Base-by-base conservation (phyloP, 2,113 vertebrate species). In the Sceloporus undulatus region DNA sequence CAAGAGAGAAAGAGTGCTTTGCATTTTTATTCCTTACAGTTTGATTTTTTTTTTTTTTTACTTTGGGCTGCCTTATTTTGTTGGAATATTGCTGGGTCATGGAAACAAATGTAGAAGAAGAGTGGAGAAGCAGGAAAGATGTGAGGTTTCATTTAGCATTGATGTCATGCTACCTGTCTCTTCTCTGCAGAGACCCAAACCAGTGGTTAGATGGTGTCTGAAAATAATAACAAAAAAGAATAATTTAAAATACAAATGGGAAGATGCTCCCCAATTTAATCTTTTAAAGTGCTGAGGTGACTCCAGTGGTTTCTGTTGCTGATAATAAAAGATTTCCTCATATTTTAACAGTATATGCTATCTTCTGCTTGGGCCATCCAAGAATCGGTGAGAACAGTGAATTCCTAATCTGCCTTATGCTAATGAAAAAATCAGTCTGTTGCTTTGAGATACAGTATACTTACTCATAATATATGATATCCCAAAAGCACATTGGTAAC, bases 241-340 rank as follows among this genome's bases (percentile, higher is more conserved):
- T 87, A 42, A 78, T 87, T 71, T 42, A 52, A 88, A 84, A 76
- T 87, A 68, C 70, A 86, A 87, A 91, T 79, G 86, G 90, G 59
- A 68, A 86, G 87, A 65, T 34, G 19, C 9, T n/a, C 29, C 65
- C 78, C 86, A 88, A 34, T 77, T 88, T 25, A 38, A 38, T 18
- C 40, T 91, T 89, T 90, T 85, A 91, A 92, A 89, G 29, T n/a
- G 27, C 16, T 73, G n/a, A n/a, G 27, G 34, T 92, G 86, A 77
- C 59, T 90, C 23, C 54, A 81, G 71, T 81, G 29, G 54, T 81
- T 78, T 52, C 42, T 82, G 79, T 88, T n/a, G 85, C 16, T 85
- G 0, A 38, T 25, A 29, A 27, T 48, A 77, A 78, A 78, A 78
- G 65, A 71, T 88, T 89, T 59, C 42, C 25, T 54, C 76, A 34